Evolutionary conservation across 2,888 invertebrate genomes (phyloP).

Genomic region (Plusia festucae): DNA sequence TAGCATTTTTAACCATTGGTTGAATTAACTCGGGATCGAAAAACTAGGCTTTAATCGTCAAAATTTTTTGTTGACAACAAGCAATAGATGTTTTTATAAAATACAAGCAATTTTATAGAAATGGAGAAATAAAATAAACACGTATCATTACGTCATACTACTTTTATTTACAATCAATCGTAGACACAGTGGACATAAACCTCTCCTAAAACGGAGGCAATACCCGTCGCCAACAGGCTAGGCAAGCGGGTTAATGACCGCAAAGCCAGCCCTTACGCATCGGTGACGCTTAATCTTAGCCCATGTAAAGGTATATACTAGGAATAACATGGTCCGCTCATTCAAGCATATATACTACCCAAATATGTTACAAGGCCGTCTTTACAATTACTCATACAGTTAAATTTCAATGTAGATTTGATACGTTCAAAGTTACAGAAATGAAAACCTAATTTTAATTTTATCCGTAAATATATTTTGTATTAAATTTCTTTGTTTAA

Average conservation of each 20-base stretch:
- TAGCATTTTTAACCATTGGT: no score
- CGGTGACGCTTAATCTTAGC: slow-evolving; percentile 7
- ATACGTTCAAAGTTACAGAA: no score
- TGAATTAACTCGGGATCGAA: no score
- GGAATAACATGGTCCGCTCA: not conserved
- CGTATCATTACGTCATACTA: not conserved
- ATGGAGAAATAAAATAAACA: no score
- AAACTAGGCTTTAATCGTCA: no score
- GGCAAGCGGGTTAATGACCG: slow-evolving; percentile 8
- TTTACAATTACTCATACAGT: not conserved
- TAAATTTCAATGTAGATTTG: not conserved
- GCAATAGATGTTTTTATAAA: no score
- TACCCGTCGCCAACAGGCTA: slow-evolving; percentile 3
- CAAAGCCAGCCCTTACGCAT: slow-evolving; percentile 9
- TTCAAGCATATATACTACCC: not conserved
- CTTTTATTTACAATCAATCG: not conserved
- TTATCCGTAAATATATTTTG: no score
- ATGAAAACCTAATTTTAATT: no score
- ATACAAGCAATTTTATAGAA: no score
- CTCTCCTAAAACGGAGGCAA: slow-evolving; percentile 7
- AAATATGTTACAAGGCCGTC: not conserved
- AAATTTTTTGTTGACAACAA: no score
- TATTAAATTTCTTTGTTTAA: no score
- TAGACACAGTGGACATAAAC: not conserved
- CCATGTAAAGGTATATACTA: slow-evolving; percentile 11